Base-by-base conservation (phyloP, 2,888 invertebrate species). In the Biston betularia region DNA sequence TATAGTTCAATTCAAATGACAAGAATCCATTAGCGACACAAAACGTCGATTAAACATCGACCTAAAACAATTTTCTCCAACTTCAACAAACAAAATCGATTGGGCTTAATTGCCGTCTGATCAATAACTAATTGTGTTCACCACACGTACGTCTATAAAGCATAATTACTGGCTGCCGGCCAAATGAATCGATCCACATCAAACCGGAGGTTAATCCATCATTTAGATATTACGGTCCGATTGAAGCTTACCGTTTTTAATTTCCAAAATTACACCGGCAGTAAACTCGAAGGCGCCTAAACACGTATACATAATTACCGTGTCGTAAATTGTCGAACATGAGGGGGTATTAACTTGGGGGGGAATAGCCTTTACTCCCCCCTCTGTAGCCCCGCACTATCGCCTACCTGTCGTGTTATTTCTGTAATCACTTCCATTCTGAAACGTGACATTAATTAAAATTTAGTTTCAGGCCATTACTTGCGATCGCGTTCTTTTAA, bases 381-480 rank as follows among this genome's bases (percentile, higher is more conserved):
- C 54, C 76, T 72, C 75, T 77, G 78, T 42, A 76, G 80, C 80
- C 79, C 58, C 80, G 81, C 84, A 85, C 84, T 81, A 81, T 78
- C 79, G 80, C 83, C 84, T 80, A 80, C 87, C 87, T 90, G 90
- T 90, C 92, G 92, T 88, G 90, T 93, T 92, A 90, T 88, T 91
- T 88, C 86, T 88, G 88, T 93, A 93, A 93, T 93, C 92, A 93
- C 91, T 92, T 91, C 90, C 89, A 92, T 92, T 93, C 83, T 92
- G 90, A 88, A 93, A 92, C 91, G 92, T 92, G 93, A 92, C 92
- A 93, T 91, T 94, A 94, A 94, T 94, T 94, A 94, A 94, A 94
- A 93, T 94, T 93, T 94, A 93, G 93, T 92, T 93, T 92, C 92
- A 92, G 92, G 79, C 92, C 93, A 92, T 93, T 93, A 92, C 92